A percentile compares a stretch with the other conserved stretches of the same genome.
phyloP scores from a whole-genome alignment of 2,797 vertebrate genomes.

The Lindbergichthys nudifrons region DNA sequence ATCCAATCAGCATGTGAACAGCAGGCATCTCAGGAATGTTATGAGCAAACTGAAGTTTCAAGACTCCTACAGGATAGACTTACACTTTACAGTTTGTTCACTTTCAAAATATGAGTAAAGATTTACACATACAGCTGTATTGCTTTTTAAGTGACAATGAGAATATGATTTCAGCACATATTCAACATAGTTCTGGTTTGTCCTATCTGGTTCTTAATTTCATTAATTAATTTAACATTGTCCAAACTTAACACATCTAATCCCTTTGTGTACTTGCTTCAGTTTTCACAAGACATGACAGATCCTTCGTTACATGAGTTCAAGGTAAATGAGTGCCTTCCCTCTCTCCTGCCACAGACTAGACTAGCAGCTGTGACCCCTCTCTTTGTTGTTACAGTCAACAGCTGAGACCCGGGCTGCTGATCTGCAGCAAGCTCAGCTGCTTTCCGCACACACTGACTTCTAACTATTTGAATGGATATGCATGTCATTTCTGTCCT shows the following conservation, averaged over 20 bases:
- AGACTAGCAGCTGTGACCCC: slow-evolving; percentile 29
- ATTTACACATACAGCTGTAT: neutral
- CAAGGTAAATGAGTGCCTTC: neutral
- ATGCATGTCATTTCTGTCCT: neutral
- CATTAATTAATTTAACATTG: neutral
- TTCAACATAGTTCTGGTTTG: neutral
- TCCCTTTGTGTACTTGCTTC: neutral
- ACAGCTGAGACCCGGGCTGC: slow-evolving; percentile 41
- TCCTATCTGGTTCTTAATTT: neutral
- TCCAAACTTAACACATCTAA: neutral
- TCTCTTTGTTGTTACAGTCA: slow-evolving; percentile 62
- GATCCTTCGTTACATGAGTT: neutral
- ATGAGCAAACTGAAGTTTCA: slow-evolving; percentile 15
- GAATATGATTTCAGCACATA: neutral
- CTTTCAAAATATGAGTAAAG: neutral
- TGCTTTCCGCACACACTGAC: neutral
- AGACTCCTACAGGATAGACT: neutral
- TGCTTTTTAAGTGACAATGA: neutral
- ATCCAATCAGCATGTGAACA: slow-evolving; percentile 49
- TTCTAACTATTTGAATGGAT: neutral
- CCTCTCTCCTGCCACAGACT: slow-evolving; percentile 7
- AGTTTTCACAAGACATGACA: neutral
- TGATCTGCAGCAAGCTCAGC: slow-evolving; percentile 26
- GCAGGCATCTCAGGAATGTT: slow-evolving; percentile 66
- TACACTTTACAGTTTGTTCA: neutral